phyloP scores from a whole-genome alignment of 2,113 vertebrate genomes.

The Chiloscyllium plagiosum region DNA sequence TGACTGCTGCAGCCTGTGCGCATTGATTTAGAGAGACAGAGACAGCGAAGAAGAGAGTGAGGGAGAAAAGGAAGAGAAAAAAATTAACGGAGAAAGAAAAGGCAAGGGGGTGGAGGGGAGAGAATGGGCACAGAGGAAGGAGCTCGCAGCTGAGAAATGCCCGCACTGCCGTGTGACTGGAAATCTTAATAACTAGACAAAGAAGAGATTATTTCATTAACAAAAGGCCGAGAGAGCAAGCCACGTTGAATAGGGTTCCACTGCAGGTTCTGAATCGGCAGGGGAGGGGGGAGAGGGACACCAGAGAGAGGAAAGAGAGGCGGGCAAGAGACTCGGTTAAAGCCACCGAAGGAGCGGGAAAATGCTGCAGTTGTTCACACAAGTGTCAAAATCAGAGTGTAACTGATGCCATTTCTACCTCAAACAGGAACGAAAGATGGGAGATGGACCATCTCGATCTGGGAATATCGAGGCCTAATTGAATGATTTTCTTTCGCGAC shows the following conservation, averaged over 20 bases:
- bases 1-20: neutral
- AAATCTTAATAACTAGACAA: slow-evolving; percentile 60
- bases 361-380: neutral
- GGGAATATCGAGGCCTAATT: neutral
- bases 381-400: neutral
- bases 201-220: slow-evolving; percentile 48
- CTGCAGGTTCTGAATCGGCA: neutral
- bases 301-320: slow-evolving; percentile 44
- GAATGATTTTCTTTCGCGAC: neutral
- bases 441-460: neutral
- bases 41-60: neutral
- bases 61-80: neutral
- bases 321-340: neutral
- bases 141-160: neutral
- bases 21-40: slow-evolving; percentile 2
- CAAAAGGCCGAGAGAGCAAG: slow-evolving; percentile 39
- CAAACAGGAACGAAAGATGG: neutral
- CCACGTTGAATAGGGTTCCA: slow-evolving; percentile 21
- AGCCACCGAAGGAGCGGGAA: neutral
- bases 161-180: slow-evolving; percentile 80
- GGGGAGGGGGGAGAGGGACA: neutral
- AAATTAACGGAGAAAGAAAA: neutral
- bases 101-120: neutral
- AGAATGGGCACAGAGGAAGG: neutral
- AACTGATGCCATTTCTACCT: neutral